phyloP scores from a whole-genome alignment of 2,113 vertebrate species.

The Miniopterus natalensis region DNA sequence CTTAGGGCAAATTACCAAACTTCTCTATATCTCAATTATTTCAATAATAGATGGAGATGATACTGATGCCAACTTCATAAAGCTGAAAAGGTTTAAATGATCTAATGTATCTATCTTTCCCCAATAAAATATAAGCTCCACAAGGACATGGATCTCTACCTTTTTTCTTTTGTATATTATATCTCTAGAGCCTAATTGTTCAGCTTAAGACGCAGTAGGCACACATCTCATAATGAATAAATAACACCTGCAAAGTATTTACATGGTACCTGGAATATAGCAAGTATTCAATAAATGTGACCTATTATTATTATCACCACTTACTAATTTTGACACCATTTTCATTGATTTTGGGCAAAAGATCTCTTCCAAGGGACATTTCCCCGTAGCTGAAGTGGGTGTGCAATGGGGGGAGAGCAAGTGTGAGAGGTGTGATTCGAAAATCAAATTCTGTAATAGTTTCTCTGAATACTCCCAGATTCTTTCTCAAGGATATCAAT shows the following conservation, averaged over 20 bases:
- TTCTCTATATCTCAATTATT: not conserved
- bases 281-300: conserved; percentile 18
- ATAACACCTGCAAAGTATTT: not conserved
- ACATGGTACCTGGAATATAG: not conserved
- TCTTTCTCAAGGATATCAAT: not conserved
- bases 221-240: not conserved
- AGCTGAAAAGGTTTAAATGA: not conserved
- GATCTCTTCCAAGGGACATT: not conserved
- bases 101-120: not conserved
- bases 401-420: accelerated
- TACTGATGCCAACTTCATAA: not conserved
- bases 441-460: conserved; percentile 27
- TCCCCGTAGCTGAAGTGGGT: not conserved
- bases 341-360: not conserved
- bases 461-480: not conserved
- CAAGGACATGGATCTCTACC: not conserved
- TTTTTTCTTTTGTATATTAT: not conserved
- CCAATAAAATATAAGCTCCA: not conserved
- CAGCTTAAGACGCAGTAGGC: not conserved
- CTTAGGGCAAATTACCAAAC: not conserved
- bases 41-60: not conserved
- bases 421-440: not conserved
- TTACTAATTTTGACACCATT: conserved; percentile 7
- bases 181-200: not conserved
- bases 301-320: not conserved